Base-by-base conservation (phyloP, 1,140 invertebrate genomes). In the Zeugodacus cucurbitae region DNA sequence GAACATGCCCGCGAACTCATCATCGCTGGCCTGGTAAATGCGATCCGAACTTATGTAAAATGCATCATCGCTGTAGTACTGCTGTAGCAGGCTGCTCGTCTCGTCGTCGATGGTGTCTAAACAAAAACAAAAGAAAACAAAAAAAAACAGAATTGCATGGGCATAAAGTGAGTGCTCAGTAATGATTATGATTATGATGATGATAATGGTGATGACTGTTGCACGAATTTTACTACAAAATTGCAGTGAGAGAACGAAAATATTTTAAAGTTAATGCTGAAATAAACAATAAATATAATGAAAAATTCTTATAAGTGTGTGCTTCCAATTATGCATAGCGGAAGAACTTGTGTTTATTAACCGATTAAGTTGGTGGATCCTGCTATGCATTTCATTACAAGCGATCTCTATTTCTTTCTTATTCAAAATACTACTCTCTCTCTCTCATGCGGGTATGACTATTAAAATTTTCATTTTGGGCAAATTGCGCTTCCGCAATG, bases 1-100 rank as follows among this genome's bases (percentile, higher is more conserved):
- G 88, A 91, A 93, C 91, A 93, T 92, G 48, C 92, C 92, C 8
- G 92, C 92, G 62, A 93, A 93, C 78, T 93, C 92, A 87, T 93
- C 92, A 32, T 92, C 91, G 11, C 57, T 90, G 37, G 91, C 90
- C 89, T 93, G 92, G 89, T 93, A 93, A 1, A 93, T 89, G 41
- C 92, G 92, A 91, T 93, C 91, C 32, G 91, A 90, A 59, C 91
- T 91, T 88, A 93, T 93, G 89, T 93, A 92, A 88, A 93, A 93
- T 88, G 92, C 90, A 41, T 93, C 92, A 57, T 93, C 92, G 78
- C 91, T 93, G 88, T 90, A 93, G 87, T 91, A 93, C 87, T 93
- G 92, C 88, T 93, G 92, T 90, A 93, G 90, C 85, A 89, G 59
- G 54, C 89, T 91, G 90, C 90, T 92, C 8, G 90, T 91, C 89